Evolutionary conservation across 2,888 invertebrate species (phyloP).

Genomic region (Conops quadrifasciatus): DNA sequence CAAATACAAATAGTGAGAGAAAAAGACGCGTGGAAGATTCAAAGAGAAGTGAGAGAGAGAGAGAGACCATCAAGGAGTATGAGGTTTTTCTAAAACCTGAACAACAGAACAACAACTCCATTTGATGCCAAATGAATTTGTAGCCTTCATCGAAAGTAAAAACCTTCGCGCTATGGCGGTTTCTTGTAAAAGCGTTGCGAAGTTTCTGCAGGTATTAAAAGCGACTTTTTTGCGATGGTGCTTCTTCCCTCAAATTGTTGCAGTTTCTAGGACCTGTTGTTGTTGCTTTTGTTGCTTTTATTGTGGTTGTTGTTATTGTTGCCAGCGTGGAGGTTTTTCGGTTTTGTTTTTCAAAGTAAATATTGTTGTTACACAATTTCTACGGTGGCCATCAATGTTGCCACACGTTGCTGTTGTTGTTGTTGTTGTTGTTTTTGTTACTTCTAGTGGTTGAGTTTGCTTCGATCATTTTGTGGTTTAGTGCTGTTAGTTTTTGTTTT

Average conservation of each 20-base stretch:
- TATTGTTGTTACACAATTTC: conserved; percentile 4
- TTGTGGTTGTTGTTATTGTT: conserved; percentile 11
- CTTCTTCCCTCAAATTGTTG: no score
- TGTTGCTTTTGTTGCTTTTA: not conserved
- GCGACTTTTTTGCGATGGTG: no score
- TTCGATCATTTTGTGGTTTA: not conserved
- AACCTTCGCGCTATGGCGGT: conserved; percentile 13
- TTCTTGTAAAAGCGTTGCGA: not conserved
- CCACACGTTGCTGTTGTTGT: conserved; percentile 3
- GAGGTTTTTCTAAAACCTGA: not conserved
- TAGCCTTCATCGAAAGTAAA: conserved; percentile 16
- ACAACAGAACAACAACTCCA: not conserved
- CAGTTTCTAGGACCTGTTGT: not conserved
- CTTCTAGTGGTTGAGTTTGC: not conserved
- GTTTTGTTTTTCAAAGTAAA: not conserved
- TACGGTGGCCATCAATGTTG: not conserved
- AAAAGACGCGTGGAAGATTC: not conserved
- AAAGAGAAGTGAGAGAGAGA: not conserved
- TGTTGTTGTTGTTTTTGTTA: not conserved
- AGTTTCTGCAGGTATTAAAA: conserved; percentile 15
- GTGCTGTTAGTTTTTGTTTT: not conserved
- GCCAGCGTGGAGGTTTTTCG: not conserved
- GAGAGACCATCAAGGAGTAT: no score
- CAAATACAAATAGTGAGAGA: conserved; percentile 2
- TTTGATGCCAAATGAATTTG: conserved; percentile 33